Base-by-base conservation (phyloP, 2,888 invertebrate species). In the Morpho deidamia region DNA sequence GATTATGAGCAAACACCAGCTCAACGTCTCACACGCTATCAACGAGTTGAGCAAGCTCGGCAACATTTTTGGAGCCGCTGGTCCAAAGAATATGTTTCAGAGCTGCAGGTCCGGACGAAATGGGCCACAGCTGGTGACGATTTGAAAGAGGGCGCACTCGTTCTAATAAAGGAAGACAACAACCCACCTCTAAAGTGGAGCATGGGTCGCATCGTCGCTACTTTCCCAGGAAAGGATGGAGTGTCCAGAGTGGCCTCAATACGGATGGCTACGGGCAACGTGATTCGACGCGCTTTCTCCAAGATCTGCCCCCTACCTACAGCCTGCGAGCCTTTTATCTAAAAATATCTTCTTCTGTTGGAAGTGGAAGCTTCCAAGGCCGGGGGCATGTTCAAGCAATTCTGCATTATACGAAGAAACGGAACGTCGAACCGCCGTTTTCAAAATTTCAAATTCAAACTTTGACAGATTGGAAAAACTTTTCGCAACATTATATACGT, bases 11-110 rank as follows among this genome's bases (percentile, higher is more conserved):
- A 14, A 2, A 10, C 3, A 23, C n/a, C 11, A 9, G 9, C 7
- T 1, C 38, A 44, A 12, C n/a, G 32, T 0, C 35, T 57, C 7
- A 42, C 47, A 11, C 43, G 61, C 8, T 60, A 35, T 10, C 52
- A 59, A 14, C 50, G 49, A 0, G 45, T 63, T 1, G 52, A 60
- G 37, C 55, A 56, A 11, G 37, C 55, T 1, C 45, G 55, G 0
- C 53, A 57, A 11, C 60, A 60, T 41, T 63, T 60, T 44, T 61
- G 61, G 63, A 11, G 40, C 12, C 44, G 61, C 3, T 61, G 63
- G 63, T 45, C 44, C n/a, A 56, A 52, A 2, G 60, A 63, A 33
- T 63, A 58, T 34, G 34, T 63, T 12, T 40, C 56, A 1, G 60
- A 61, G 14, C 44, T 59, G 11, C 63, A 62, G 38, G 32, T 50